Percentiles rank a stretch among this genome's conserved stretches.
phyloP scores from a whole-genome alignment of 2,797 vertebrate species.

The Sebastiscus tertius region DNA sequence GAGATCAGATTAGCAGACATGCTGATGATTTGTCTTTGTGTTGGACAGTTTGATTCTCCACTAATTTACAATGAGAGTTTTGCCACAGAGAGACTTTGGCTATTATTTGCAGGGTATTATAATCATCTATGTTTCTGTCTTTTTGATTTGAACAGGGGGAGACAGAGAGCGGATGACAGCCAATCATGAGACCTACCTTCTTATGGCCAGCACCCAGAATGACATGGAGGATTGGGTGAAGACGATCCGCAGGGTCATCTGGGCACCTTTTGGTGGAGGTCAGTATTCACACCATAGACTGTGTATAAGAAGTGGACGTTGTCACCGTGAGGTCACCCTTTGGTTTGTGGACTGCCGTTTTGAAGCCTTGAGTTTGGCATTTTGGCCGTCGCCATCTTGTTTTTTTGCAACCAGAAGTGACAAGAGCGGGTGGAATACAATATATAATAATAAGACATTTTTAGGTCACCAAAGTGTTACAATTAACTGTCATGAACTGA shows the following conservation, averaged over 20 bases:
- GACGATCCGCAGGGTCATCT: conserved; percentile 97
- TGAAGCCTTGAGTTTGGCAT: too few relatives aligned
- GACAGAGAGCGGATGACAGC: conserved; percentile 98
- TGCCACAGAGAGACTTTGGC: neutral
- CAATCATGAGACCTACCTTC: conserved; percentile 98
- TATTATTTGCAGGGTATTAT: neutral
- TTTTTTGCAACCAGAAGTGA: too few relatives aligned
- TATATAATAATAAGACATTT: too few relatives aligned
- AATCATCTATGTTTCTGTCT: neutral
- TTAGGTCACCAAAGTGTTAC: too few relatives aligned
- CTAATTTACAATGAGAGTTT: neutral
- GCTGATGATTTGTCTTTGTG: neutral
- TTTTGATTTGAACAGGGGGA: conserved; percentile 83
- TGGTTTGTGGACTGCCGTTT: too few relatives aligned
- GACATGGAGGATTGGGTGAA: conserved; percentile 99
- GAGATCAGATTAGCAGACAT: neutral
- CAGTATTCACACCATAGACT: conserved; percentile 61
- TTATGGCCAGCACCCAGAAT: conserved; percentile 98
- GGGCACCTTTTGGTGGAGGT: conserved; percentile 99
- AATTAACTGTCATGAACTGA: too few relatives aligned
- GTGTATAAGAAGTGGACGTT: too few relatives aligned
- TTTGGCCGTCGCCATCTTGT: fast-evolving
- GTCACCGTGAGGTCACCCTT: too few relatives aligned
- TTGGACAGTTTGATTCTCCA: neutral
- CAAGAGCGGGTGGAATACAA: too few relatives aligned